Percentiles rank a stretch among this genome's conserved stretches.
These are phyloP conservation scores for Lysiphlebus fabarum DNA, from an alignment of 1,140 invertebrate genomes.

Conservation along the genomic window DNA sequence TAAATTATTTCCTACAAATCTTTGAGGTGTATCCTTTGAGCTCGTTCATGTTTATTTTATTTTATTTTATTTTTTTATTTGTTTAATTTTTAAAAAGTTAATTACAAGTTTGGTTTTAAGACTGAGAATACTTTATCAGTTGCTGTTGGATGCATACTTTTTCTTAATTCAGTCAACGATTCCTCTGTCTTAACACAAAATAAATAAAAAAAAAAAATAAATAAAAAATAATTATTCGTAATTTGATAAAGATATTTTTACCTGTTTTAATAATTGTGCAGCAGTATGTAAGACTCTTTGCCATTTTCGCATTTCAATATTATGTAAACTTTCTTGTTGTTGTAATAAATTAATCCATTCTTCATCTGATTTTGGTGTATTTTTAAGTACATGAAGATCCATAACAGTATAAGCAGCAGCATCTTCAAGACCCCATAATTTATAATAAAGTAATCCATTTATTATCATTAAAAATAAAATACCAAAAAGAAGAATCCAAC, in stretches of 20 bases:
- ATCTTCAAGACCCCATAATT: conserved; percentile 69
- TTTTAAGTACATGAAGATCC: conserved; percentile 60
- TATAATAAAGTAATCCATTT: conserved; percentile 77
- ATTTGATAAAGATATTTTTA: conserved; percentile 39
- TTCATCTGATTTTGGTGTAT: conserved; percentile 66
- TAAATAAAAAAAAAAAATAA: not conserved
- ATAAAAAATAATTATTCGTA: conserved; percentile 3
- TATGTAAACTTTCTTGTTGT: conserved; percentile 72
- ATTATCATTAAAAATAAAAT: conserved; percentile 67
- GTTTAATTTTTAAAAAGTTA: conserved; percentile 22
- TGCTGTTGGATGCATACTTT: conserved; percentile 63
- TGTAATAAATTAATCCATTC: conserved; percentile 74
- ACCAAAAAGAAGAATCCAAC: conserved; percentile 59
- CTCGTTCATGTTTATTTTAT: conserved; percentile 30
- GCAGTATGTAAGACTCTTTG: conserved; percentile 67
- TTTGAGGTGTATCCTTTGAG: conserved; percentile 37
- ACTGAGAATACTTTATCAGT: conserved; percentile 54
- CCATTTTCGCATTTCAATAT: conserved; percentile 74
- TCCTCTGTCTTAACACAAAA: conserved; percentile 57
- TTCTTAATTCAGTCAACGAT: conserved; percentile 63
- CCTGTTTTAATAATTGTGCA: conserved; percentile 62
- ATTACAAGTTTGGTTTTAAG: conserved; percentile 47
- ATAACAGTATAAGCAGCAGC: conserved; percentile 56
- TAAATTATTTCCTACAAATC: conserved; percentile 27
- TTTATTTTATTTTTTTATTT: too few species aligned